Percentiles rank a stretch among this genome's conserved stretches.
These are phyloP conservation scores for Ectemnius lituratus DNA, from an alignment of 2,888 invertebrate species.

Conservation along the genomic window DNA sequence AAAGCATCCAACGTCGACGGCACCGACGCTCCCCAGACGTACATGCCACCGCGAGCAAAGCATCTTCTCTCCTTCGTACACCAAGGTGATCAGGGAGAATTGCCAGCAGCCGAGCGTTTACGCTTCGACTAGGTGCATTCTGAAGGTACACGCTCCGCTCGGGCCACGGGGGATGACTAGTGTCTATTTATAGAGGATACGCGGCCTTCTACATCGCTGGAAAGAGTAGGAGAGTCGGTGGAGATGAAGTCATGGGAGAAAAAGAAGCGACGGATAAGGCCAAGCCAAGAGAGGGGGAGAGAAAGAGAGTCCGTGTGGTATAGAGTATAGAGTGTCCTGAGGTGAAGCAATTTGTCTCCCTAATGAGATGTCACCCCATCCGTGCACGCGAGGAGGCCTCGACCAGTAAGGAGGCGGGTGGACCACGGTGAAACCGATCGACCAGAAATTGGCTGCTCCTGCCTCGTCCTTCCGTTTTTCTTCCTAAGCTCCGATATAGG, in stretches of 20 bases:
- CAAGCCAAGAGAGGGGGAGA: conserved; percentile 12
- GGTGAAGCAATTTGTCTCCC: conserved; percentile 77
- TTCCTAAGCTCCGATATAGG: conserved; percentile 16
- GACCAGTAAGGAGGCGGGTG: conserved; percentile 60
- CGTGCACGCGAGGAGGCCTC: conserved; percentile 54
- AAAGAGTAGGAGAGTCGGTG: conserved; percentile 25
- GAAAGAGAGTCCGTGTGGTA: conserved; percentile 27
- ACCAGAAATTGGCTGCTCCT: conserved; percentile 57
- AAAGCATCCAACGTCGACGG: conserved; percentile 28
- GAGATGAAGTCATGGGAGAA: not conserved
- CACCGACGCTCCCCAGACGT: not conserved
- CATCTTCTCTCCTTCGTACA: conserved; percentile 1
- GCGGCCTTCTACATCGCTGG: conserved; percentile 34
- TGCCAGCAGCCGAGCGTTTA: conserved; percentile 34
- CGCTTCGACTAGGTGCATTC: conserved; percentile 44
- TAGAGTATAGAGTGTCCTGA: conserved; percentile 61
- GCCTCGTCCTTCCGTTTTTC: conserved; percentile 31
- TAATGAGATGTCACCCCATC: conserved; percentile 77
- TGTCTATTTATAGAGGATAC: conserved; percentile 61
- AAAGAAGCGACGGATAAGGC: conserved; percentile 3
- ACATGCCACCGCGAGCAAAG: not conserved
- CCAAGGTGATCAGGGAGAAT: conserved; percentile 9
- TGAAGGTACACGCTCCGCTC: conserved; percentile 30
- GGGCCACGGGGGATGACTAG: conserved; percentile 29
- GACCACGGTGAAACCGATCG: conserved; percentile 59